A percentile compares a stretch with the other conserved stretches of the same genome.
These are phyloP conservation scores for Odontamblyopus rebecca DNA, from an alignment of 2,797 vertebrate species.

Conservation along the genomic window DNA sequence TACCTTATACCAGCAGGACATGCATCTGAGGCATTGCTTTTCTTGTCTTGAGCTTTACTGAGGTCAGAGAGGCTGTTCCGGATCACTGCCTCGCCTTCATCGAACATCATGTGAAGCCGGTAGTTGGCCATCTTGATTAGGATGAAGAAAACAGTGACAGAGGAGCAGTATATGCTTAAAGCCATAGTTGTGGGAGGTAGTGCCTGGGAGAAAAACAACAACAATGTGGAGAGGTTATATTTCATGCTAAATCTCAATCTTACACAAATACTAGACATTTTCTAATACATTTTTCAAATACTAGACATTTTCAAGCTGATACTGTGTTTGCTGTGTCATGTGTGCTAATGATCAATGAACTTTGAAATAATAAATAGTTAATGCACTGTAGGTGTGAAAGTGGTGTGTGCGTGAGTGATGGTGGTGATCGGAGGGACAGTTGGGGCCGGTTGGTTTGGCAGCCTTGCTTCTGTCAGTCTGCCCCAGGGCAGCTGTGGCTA, in stretches of 20 bases:
- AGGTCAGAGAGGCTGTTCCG: conserved; percentile 79
- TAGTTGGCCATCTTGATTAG: conserved; percentile 92
- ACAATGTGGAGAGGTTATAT: background rate
- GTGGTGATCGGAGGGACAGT: too few species aligned
- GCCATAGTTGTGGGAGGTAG: conserved; percentile 88
- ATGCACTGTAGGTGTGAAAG: too few species aligned
- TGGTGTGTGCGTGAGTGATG: too few species aligned
- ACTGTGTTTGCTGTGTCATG: background rate
- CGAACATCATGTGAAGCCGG: conserved; percentile 94
- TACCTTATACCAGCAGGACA: conserved; percentile 80
- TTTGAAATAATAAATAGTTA: conserved; percentile 14
- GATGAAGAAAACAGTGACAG: conserved; percentile 89
- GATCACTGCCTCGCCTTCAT: conserved; percentile 86
- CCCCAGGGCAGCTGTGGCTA: too few species aligned
- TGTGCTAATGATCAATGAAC: conserved; percentile 4
- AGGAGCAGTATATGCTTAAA: conserved; percentile 90
- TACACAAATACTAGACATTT: background rate
- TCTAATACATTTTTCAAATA: background rate
- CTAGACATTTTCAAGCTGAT: background rate
- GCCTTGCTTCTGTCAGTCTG: too few species aligned
- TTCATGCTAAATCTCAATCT: background rate
- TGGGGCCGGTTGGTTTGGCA: too few species aligned
- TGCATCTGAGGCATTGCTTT: conserved; percentile 75
- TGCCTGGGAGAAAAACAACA: conserved; percentile 73
- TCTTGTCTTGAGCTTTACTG: conserved; percentile 79